Conservation (phyloP, 2,888 invertebrate genomes). For the Diachrysia chrysitis region DNA sequence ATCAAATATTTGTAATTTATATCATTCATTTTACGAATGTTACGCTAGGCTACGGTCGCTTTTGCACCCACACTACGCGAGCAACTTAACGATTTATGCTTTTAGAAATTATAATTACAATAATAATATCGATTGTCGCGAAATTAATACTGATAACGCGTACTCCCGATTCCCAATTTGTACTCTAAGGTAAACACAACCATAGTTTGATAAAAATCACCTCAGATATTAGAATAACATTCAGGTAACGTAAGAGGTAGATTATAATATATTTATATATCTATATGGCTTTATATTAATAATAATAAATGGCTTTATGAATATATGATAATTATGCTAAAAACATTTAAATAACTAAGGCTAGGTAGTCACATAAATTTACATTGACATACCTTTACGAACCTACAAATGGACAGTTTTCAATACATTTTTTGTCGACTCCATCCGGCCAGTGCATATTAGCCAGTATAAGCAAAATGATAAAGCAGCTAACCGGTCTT, state of each 20-base stretch:
- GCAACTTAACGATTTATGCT: background rate
- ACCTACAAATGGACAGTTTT: conserved; percentile 5
- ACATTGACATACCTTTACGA: conserved; percentile 1
- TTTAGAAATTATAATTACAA: background rate
- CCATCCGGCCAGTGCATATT: background rate
- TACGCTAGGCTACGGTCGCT: background rate
- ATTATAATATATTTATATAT: conserved; percentile 39
- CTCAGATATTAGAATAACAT: conserved; percentile 31
- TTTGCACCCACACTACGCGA: background rate
- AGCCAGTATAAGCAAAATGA: background rate
- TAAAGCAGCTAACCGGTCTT: background rate
- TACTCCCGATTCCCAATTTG: conserved; percentile 40
- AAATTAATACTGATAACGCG: conserved; percentile 46
- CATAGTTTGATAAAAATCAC: conserved; percentile 33
- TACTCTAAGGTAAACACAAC: conserved; percentile 53
- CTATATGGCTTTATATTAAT: background rate
- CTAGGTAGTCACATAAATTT: background rate
- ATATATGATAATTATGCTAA: background rate
- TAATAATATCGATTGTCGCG: conserved; percentile 15
- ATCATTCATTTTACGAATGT: background rate
- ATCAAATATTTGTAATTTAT: background rate
- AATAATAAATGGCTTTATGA: background rate
- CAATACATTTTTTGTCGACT: conserved; percentile 5
- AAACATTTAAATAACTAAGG: background rate
- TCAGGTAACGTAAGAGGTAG: conserved; percentile 73